These are phyloP conservation scores for Fulica atra DNA, from an alignment of 2,113 vertebrate species.

Conservation along the genomic window DNA sequence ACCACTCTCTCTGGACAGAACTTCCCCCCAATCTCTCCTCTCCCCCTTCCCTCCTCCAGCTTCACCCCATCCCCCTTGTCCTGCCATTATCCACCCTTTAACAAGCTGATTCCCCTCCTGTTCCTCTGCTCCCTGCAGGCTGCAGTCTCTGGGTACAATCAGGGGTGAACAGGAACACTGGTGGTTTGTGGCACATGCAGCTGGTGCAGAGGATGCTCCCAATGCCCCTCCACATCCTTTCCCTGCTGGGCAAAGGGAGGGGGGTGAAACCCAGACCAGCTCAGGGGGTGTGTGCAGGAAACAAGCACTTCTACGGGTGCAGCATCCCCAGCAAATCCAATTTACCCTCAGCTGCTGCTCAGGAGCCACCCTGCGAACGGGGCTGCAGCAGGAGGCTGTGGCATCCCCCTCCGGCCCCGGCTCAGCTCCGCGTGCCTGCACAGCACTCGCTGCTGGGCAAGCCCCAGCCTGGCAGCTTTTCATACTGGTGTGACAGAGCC, in stretches of 20 bases:
- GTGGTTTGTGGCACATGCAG: accelerated
- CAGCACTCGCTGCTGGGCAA: neutral
- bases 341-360: neutral
- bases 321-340: neutral
- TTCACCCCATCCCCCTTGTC: too few species aligned
- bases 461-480: accelerated
- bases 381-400: neutral
- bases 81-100: too few species aligned
- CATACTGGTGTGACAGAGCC: neutral
- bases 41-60: too few species aligned
- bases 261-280: neutral
- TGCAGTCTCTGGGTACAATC: neutral
- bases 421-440: accelerated
- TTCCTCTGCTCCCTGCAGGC: too few species aligned
- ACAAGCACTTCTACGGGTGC: neutral
- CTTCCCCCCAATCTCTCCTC: too few species aligned
- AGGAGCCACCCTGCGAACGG: neutral
- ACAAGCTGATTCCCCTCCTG: too few species aligned
- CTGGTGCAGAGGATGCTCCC: neutral
- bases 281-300: neutral
- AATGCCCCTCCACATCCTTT: neutral
- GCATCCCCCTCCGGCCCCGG: neutral
- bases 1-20: too few species aligned
- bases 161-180: accelerated
- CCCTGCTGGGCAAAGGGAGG: neutral